These are phyloP conservation scores for Cossypha polioptera DNA, from an alignment of 2,797 vertebrate genomes.

Conservation along the genomic window DNA sequence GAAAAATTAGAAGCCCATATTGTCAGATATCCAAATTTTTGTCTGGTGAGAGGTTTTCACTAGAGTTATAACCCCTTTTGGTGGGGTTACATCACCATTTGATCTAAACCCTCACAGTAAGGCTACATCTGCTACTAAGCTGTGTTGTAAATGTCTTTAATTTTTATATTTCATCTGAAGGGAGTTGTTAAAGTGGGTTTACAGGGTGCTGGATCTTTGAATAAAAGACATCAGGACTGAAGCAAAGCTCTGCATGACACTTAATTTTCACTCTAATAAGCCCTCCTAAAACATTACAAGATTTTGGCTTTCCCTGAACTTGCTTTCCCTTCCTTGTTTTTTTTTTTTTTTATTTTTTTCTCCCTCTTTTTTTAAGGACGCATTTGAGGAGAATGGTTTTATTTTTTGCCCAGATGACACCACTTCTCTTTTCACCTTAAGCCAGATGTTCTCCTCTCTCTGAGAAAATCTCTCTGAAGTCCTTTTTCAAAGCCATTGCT, in stretches of 20 bases:
- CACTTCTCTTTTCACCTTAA: constrained; percentile 73
- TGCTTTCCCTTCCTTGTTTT: background rate
- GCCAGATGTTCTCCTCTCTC: constrained; percentile 75
- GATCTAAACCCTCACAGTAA: constrained; percentile 78
- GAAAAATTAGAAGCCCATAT: constrained; percentile 55
- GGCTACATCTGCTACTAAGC: constrained; percentile 84
- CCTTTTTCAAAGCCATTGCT: constrained; percentile 69
- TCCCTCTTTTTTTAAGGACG: constrained; percentile 57
- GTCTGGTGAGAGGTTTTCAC: constrained; percentile 73
- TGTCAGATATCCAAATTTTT: constrained; percentile 69
- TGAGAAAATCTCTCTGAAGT: constrained; percentile 76
- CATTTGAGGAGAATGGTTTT: constrained; percentile 63
- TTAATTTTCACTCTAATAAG: constrained; percentile 80
- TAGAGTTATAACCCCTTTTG: constrained; percentile 73
- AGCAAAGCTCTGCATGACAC: constrained; percentile 75
- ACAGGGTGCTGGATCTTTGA: constrained; percentile 80
- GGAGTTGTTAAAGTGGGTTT: constrained; percentile 80
- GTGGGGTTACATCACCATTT: constrained; percentile 80
- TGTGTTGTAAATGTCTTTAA: constrained; percentile 84
- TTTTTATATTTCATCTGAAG: constrained; percentile 84
- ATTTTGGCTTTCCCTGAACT: constrained; percentile 50
- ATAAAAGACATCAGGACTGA: constrained; percentile 77
- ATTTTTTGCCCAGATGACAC: constrained; percentile 73
- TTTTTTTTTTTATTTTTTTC: background rate
- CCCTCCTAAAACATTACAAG: constrained; percentile 77